Percentiles rank a stretch among this genome's conserved stretches.
phyloP scores from a whole-genome alignment of 2,113 vertebrate genomes.

The Heteronetta atricapilla region DNA sequence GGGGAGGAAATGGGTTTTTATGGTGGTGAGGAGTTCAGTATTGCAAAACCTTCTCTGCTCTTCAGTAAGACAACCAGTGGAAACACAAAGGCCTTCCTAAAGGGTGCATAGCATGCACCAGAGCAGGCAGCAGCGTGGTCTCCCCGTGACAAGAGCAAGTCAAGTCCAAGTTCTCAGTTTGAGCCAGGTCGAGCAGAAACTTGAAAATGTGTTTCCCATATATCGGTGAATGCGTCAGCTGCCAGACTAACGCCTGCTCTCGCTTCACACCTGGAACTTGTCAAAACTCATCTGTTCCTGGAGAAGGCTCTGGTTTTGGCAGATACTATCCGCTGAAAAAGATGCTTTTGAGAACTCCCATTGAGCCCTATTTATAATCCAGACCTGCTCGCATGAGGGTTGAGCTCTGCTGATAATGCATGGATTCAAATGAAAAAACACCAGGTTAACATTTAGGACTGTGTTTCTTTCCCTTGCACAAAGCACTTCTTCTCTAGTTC shows the following conservation, averaged over 20 bases:
- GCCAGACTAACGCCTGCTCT: not conserved
- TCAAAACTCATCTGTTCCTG: not conserved
- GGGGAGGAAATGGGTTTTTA: not conserved
- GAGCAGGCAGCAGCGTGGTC: not conserved
- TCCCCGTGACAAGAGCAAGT: not conserved
- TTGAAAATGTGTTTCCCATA: not conserved
- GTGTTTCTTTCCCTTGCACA: not conserved
- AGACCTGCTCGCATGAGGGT: not conserved
- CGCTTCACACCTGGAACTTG: slow-evolving; percentile 5
- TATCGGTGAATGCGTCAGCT: not conserved
- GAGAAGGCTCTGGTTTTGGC: slow-evolving; percentile 28
- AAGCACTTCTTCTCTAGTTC: not conserved
- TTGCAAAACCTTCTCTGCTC: not conserved
- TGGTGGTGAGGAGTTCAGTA: accelerated
- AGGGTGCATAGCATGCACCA: too few species aligned
- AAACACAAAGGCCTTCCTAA: not conserved
- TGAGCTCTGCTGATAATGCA: not conserved
- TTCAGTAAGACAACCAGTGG: not conserved
- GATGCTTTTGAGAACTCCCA: not conserved
- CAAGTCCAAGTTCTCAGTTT: not conserved
- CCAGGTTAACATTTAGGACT: not conserved
- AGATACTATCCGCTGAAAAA: not conserved
- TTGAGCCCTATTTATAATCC: slow-evolving; percentile 1
- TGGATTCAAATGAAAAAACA: not conserved
- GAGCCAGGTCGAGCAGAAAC: not conserved